Conservation (phyloP, 2,113 vertebrate species). For the Poeciliopsis prolifica region DNA sequence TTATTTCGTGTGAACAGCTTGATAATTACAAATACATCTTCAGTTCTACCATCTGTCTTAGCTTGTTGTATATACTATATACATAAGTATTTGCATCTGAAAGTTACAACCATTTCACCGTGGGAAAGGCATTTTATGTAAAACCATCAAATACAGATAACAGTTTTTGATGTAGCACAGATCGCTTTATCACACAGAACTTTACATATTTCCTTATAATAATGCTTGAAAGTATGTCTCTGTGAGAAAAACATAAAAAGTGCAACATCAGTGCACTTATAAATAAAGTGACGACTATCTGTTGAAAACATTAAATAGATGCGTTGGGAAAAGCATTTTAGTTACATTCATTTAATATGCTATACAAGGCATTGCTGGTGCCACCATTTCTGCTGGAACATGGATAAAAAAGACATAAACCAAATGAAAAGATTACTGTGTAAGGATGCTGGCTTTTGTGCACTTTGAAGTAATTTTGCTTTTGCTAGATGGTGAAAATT, state of each 20-base stretch:
- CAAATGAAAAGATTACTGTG: background rate
- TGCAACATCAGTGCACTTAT: constrained; percentile 34
- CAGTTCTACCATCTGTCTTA: constrained; percentile 40
- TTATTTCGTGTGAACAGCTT: constrained; percentile 58
- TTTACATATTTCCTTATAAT: constrained; percentile 15
- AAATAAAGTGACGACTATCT: constrained; percentile 35
- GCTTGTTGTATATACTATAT: constrained; percentile 48
- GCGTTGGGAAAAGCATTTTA: constrained; percentile 27
- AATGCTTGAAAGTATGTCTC: constrained; percentile 18
- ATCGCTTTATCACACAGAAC: constrained; percentile 6
- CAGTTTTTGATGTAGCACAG: background rate
- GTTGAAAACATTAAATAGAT: constrained; percentile 20
- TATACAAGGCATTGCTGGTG: constrained; percentile 19
- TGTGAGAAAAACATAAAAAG: constrained; percentile 4
- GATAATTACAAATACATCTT: constrained; percentile 45
- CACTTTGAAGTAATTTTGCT: background rate
- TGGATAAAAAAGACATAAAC: constrained; percentile 5
- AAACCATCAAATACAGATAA: constrained; percentile 38
- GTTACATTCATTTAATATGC: constrained; percentile 30
- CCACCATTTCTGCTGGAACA: background rate
- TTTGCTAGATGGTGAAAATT: constrained; percentile 5
- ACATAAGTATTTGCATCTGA: constrained; percentile 50
- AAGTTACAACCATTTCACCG: constrained; percentile 56
- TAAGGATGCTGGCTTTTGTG: background rate
- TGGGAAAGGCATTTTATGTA: constrained; percentile 47